A percentile compares a stretch with the other conserved stretches of the same genome.
Evolutionary conservation across 2,888 invertebrate species (phyloP).

Genomic region (Phania funesta): DNA sequence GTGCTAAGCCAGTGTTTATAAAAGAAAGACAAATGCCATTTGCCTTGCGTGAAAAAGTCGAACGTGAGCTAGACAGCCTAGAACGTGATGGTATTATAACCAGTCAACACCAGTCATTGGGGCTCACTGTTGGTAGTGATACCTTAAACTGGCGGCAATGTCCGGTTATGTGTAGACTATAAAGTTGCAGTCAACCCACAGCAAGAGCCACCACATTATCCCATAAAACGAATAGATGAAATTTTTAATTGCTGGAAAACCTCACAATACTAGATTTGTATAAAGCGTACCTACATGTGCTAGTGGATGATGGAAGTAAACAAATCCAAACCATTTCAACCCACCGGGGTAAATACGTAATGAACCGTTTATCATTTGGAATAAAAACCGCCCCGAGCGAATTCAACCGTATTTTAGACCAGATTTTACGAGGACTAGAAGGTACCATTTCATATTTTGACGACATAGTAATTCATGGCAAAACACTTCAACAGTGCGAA

Average conservation of each 20-base stretch:
- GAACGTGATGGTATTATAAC: slow-evolving; percentile 45
- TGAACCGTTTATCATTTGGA: slow-evolving; percentile 53
- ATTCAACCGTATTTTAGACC: slow-evolving; percentile 33
- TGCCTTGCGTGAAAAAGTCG: slow-evolving; percentile 52
- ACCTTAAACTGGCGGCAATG: slow-evolving; percentile 36
- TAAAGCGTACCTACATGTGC: slow-evolving; percentile 69
- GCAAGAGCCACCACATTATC: slow-evolving; percentile 36
- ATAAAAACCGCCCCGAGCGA: slow-evolving; percentile 50
- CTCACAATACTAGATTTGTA: slow-evolving; percentile 70
- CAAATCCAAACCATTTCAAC: slow-evolving; percentile 58
- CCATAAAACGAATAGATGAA: slow-evolving; percentile 65
- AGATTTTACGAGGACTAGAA: slow-evolving; percentile 30
- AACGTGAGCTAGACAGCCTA: slow-evolving; percentile 37
- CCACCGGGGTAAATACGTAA: slow-evolving; percentile 51
- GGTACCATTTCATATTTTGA: slow-evolving; percentile 39
- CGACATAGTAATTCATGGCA: slow-evolving; percentile 37
- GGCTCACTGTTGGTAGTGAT: slow-evolving; percentile 54
- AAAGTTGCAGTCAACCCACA: slow-evolving; percentile 56
- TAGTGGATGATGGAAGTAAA: slow-evolving; percentile 24
- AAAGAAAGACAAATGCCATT: slow-evolving; percentile 50
- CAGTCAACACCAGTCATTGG: slow-evolving; percentile 55
- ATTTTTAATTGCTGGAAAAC: slow-evolving; percentile 68
- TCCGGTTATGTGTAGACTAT: slow-evolving; percentile 55
- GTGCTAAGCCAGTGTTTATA: slow-evolving; percentile 42
- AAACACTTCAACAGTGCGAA: slow-evolving; percentile 39